Conservation (phyloP, 1,140 invertebrate species). For the Drosophila paulistorum region DNA sequence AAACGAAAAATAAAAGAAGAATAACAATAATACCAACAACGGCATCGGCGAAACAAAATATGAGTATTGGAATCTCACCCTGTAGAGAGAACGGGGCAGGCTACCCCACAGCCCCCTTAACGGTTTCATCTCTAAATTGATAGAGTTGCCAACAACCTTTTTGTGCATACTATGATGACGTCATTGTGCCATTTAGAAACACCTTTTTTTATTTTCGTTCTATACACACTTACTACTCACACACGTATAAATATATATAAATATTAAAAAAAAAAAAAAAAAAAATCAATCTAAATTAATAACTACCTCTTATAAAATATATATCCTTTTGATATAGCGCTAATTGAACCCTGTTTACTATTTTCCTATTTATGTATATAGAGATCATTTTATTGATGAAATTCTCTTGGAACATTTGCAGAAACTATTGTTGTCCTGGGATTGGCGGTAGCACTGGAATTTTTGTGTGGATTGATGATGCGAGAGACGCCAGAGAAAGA, state of each 20-base stretch:
- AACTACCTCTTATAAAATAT: constrained; percentile 12
- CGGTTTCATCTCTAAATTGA: constrained; percentile 1
- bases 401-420: constrained; percentile 7
- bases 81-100: background rate
- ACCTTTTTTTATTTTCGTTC: constrained; percentile 2
- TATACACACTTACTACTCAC: background rate
- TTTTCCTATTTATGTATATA: background rate
- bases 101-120: background rate
- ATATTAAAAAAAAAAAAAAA: background rate
- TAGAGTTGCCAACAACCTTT: constrained; percentile 16
- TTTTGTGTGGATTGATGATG: constrained; percentile 3
- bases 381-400: background rate
- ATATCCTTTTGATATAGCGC: background rate
- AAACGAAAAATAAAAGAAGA: background rate
- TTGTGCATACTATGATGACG: constrained; percentile 17
- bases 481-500: background rate
- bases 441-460: background rate
- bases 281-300: constrained; percentile 23
- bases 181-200: constrained; percentile 13
- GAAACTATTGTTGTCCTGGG: background rate
- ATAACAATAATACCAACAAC: background rate
- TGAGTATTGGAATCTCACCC: too few species aligned
- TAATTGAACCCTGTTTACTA: background rate
- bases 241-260: background rate
- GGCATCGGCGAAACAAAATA: background rate